Evolutionary conservation across 1,140 invertebrate species (phyloP), one percentile per base, ranked within the genome.

Genomic region (Hermatobates lingyangjiaoensis): DNA sequence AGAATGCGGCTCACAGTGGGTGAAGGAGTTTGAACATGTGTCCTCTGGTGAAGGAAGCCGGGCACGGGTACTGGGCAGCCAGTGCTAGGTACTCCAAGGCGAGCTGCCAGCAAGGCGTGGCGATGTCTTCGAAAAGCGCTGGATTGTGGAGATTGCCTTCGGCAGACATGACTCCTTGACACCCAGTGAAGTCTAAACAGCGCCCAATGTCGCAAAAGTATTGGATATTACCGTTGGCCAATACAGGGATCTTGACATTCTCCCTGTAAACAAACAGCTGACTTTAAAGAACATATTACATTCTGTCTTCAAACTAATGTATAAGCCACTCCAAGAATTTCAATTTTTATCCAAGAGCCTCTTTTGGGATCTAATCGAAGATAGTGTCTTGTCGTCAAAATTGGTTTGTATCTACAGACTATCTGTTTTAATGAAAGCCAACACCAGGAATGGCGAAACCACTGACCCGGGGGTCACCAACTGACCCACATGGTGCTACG

Each of bases 201-300:
- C 77, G 71, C 38, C 86, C 64, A 0, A 93, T 78, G 74, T 99
- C 95, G 62, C 81, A 74, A 50, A 90, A 64, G 60, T 82, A 87
- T 63, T 97, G 87, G 56, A 98, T 93, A 62, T 98, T 98, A 3
- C 95, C 95, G 73, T 99, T 99, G 3, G 93, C 91, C 63, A 98
- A 80, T 53, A 98, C 85, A 23, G 95, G 94, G 59, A 98, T 84
- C 51, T 75, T 81, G 5, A 97, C 77, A 51, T 76, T 76, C 56
- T 90, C 72, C 60, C 88, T 92, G 60, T 42, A 70, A 72, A 54
- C n/a, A n/a, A n/a, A n/a, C n/a, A n/a, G n/a, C n/a, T n/a, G n/a
- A n/a, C n/a, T n/a, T n/a, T n/a, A n/a, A n/a, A n/a, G n/a, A n/a
- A n/a, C n/a, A n/a, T n/a, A n/a, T n/a, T n/a, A n/a, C n/a, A n/a